Base-by-base conservation (phyloP, 2,888 invertebrate species). In the Tetramorium bicarinatum region DNA sequence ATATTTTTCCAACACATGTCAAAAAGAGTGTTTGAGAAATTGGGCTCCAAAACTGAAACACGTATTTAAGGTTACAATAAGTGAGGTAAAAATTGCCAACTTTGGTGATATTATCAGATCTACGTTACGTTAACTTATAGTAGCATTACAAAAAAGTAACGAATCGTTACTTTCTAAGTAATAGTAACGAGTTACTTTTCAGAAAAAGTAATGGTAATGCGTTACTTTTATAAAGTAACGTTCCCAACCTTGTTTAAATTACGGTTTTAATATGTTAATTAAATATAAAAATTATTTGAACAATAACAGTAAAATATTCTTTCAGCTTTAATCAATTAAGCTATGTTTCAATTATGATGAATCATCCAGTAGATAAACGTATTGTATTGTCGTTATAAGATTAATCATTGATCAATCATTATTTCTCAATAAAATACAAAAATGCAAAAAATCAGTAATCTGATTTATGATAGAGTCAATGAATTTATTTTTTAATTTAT, bases 391-490 rank as follows among this genome's bases (percentile, higher is more conserved):
- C 13, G 13, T 67, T 77, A 56, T 67, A 29, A 67, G 29, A 67
- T 67, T 44, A 77, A n/a, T n/a, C n/a, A n/a, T n/a, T 9, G 3
- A 77, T 77, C 25, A 49, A 66, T 77, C 21, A 44, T 79, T 77
- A 56, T 56, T 2, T 0, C 0, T 8, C 4, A 41, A 25, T 9
- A 8, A 69, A 21, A 15, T 18, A 8, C 38, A 59, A 59, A 38
- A 59, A 34, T 47, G n/a, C 34, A 21, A 38, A 72, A 79, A 79
- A 34, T 1, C 18, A 34, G 18, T 71, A 64, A 72, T 49, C 38
- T 47, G 8, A 0, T 47, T 56, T 34, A 34, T 15, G 47, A 79
- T 21, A 59, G 4, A 41, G 0, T 1, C 18, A 59, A 34, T 47
- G 21, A 34, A 59, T 72, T 59, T 49, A 25, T 9, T 66, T 66